phyloP scores from a whole-genome alignment of 1,140 invertebrate species.

The Danaus plexippus region DNA sequence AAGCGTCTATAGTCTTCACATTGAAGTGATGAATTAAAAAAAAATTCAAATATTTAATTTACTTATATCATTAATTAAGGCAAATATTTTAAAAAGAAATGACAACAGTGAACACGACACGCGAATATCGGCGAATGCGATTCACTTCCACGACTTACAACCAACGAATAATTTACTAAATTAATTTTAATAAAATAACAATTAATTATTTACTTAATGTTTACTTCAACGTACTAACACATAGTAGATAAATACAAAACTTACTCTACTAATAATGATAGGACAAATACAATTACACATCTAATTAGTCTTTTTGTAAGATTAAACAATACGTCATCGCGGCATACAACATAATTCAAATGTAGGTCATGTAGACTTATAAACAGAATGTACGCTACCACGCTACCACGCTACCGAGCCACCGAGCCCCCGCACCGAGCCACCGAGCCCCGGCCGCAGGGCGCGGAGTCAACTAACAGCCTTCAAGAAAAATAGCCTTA shows the following conservation, averaged over 20 bases:
- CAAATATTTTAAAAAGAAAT: too few species aligned
- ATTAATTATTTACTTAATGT: conserved; percentile 8
- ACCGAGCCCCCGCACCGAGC: conserved; percentile 7
- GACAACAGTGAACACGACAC: too few species aligned
- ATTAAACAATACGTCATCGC: conserved; percentile 26
- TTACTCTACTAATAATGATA: conserved; percentile 37
- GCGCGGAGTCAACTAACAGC: conserved; percentile 31
- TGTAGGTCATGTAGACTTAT: conserved; percentile 14
- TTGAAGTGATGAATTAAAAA: too few species aligned
- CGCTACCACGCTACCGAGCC: conserved; percentile 23
- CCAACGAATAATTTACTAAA: not conserved
- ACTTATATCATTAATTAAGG: too few species aligned
- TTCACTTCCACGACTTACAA: too few species aligned
- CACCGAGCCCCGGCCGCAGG: conserved; percentile 10
- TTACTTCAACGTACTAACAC: conserved; percentile 27
- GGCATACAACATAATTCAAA: conserved; percentile 19
- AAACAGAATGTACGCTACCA: conserved; percentile 21
- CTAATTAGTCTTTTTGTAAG: conserved; percentile 43
- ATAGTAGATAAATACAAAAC: conserved; percentile 46
- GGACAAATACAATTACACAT: conserved; percentile 42
- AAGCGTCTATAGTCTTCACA: too few species aligned
- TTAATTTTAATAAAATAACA: conserved; percentile 12
- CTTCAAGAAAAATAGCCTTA: conserved; percentile 37
- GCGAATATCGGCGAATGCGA: too few species aligned
- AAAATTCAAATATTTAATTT: too few species aligned